These are phyloP conservation scores for Hetaerina titia DNA, from an alignment of 2,888 invertebrate genomes.

Conservation along the genomic window DNA sequence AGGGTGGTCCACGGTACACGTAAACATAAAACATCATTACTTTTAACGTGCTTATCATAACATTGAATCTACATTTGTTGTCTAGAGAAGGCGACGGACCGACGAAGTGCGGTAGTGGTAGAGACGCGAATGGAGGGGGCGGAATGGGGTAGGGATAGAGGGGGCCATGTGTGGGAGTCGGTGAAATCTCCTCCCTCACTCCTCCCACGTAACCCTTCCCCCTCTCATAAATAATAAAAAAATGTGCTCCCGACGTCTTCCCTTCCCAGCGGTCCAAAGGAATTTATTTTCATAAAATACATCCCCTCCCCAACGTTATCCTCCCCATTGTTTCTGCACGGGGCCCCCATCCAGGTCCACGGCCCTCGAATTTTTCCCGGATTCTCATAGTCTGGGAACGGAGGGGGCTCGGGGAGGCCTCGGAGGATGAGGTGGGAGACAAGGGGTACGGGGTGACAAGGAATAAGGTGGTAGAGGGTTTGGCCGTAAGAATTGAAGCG, in stretches of 20 bases:
- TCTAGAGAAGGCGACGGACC: background rate
- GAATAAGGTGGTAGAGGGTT: background rate
- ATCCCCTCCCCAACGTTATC: background rate
- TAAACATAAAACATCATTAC: too few relatives aligned
- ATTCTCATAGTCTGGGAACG: background rate
- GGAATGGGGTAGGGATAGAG: slow-evolving; percentile 25
- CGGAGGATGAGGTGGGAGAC: background rate
- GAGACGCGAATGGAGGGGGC: background rate
- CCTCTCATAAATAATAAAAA: background rate
- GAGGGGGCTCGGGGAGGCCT: background rate
- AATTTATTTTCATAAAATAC: slow-evolving; percentile 57
- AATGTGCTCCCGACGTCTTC: slow-evolving; percentile 4
- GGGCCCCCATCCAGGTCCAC: background rate
- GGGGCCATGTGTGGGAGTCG: background rate
- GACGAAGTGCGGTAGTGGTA: background rate
- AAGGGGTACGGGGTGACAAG: background rate
- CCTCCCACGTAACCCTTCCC: background rate
- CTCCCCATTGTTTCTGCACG: slow-evolving; percentile 48
- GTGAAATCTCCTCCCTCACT: background rate
- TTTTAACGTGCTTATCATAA: too few relatives aligned
- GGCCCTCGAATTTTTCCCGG: background rate
- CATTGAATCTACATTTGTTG: background rate
- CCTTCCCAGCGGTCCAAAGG: background rate
- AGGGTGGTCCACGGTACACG: too few relatives aligned
- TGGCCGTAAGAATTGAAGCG: background rate